phyloP scores from a whole-genome alignment of 2,888 invertebrate genomes.

The Atrina japonica region DNA sequence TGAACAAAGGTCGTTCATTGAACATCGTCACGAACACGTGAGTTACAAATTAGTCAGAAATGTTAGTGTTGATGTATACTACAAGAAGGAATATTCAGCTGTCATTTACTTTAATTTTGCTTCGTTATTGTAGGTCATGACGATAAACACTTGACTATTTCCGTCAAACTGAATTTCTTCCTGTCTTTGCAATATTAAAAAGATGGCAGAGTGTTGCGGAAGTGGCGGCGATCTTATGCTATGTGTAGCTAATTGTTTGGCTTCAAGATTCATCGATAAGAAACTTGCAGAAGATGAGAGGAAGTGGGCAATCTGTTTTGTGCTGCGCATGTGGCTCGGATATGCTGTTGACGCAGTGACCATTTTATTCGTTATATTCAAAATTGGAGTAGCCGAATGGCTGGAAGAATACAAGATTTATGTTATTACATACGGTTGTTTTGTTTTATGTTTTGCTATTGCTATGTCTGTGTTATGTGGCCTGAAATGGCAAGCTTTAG shows the following conservation, averaged over 20 bases:
- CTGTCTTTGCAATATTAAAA: too few relatives aligned
- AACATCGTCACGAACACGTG: too few relatives aligned
- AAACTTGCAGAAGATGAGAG: slow-evolving; percentile 23
- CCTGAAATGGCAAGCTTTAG: slow-evolving; percentile 32
- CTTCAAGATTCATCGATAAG: slow-evolving; percentile 30
- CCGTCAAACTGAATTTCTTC: too few relatives aligned
- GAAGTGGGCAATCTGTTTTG: slow-evolving; percentile 36
- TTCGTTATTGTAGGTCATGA: too few relatives aligned
- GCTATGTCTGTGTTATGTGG: slow-evolving; percentile 20
- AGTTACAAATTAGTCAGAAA: too few relatives aligned
- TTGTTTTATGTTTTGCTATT: slow-evolving; percentile 14
- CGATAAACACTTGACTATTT: too few relatives aligned
- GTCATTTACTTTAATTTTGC: too few relatives aligned
- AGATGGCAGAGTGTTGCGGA: slow-evolving; percentile 32
- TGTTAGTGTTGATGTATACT: too few relatives aligned
- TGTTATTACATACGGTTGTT: slow-evolving; percentile 15
- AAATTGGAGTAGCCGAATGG: slow-evolving; percentile 37
- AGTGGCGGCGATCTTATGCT: slow-evolving; percentile 36
- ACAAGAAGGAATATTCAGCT: too few relatives aligned
- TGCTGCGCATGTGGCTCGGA: slow-evolving; percentile 35
- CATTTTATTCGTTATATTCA: slow-evolving; percentile 28
- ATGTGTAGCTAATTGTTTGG: slow-evolving; percentile 33
- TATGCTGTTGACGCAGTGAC: slow-evolving; percentile 31
- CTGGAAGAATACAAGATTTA: slow-evolving; percentile 25
- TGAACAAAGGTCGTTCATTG: too few relatives aligned